Percentiles rank a stretch among this genome's conserved stretches.
phyloP scores from a whole-genome alignment of 2,797 vertebrate genomes.

The Prionace glauca region DNA sequence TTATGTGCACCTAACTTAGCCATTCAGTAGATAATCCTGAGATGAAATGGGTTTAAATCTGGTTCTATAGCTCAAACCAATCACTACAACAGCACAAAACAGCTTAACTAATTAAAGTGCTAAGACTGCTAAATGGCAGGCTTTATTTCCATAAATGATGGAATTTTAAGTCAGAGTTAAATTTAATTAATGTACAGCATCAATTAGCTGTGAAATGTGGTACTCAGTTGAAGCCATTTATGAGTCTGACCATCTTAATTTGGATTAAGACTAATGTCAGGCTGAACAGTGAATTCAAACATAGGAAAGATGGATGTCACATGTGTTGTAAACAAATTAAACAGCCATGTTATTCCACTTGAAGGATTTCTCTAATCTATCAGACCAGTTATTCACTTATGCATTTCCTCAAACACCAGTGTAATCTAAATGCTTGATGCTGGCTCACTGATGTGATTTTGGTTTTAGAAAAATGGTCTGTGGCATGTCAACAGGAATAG shows the following conservation, averaged over 20 bases:
- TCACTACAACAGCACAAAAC: neutral
- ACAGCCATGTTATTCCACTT: neutral
- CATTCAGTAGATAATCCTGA: neutral
- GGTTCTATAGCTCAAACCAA: neutral
- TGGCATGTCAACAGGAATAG: neutral
- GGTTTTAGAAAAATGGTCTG: neutral
- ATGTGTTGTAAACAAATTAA: neutral
- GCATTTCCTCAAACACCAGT: neutral
- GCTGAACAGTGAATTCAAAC: neutral
- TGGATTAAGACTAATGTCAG: neutral
- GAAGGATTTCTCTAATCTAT: neutral
- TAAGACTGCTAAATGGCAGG: neutral
- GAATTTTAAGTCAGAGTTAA: neutral
- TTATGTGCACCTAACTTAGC: neutral
- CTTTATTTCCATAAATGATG: neutral
- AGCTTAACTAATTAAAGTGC: neutral
- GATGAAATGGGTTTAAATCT: neutral
- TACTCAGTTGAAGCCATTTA: neutral
- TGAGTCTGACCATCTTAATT: neutral
- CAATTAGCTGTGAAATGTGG: neutral
- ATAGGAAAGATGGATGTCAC: neutral
- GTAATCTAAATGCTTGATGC: neutral
- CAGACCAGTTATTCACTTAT: neutral
- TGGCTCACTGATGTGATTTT: neutral
- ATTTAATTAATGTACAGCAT: neutral